Conservation (phyloP, 2,888 invertebrate genomes). For the Sepioteuthis lessoniana region DNA sequence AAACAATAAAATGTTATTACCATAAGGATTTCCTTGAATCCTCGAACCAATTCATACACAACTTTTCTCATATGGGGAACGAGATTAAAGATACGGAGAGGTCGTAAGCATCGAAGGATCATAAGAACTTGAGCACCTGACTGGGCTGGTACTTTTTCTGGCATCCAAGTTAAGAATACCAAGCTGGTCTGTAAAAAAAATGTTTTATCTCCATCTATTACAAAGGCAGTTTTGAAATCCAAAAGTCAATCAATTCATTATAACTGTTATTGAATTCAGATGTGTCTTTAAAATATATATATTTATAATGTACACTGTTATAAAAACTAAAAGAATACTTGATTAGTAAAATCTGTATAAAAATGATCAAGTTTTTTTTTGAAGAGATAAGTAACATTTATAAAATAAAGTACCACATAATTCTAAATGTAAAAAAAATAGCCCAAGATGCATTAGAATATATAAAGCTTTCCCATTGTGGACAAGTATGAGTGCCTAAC, state of each 20-base stretch:
- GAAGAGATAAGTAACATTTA: no score
- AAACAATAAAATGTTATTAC: conserved; percentile 78
- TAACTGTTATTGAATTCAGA: background rate
- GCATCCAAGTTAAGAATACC: conserved; percentile 98
- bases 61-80: conserved; percentile 99
- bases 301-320: no score
- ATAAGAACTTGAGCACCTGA: conserved; percentile 94
- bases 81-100: conserved; percentile 95
- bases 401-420: no score
- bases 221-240: background rate
- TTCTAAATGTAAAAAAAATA: no score
- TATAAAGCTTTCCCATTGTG: no score
- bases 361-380: background rate
- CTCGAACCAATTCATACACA: conserved; percentile 96
- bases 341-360: background rate
- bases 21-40: conserved; percentile 98
- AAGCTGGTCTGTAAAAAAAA: conserved; percentile 84
- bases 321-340: background rate
- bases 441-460: no score
- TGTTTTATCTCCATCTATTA: background rate
- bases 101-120: conserved; percentile 96
- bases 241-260: background rate
- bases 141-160: conserved; percentile 88
- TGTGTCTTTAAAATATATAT: background rate
- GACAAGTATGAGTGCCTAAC: no score